Evolutionary conservation across 37 sponge, comb jelly and placozoan genomes (phyloP).

Genomic region (Chondrilla cf. caribensis): DNA sequence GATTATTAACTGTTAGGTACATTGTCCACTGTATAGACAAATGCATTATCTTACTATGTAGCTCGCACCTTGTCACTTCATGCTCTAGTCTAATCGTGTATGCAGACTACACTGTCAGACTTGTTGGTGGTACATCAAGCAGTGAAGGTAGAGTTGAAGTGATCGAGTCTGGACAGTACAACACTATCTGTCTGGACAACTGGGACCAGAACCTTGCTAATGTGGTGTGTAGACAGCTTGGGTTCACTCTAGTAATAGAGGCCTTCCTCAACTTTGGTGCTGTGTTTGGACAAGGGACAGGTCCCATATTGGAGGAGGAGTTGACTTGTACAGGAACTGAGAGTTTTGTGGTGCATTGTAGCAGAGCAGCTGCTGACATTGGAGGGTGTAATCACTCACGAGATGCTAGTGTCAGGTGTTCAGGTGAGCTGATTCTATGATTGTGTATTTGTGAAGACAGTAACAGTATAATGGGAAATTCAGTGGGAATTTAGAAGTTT

Average conservation of each 20-base stretch:
- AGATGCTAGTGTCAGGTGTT: constrained; percentile 11
- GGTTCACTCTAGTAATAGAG: constrained; percentile 6
- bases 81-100: too few species aligned
- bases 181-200: background rate
- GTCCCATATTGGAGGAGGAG: constrained; percentile 1
- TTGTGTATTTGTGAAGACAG: too few species aligned
- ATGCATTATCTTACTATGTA: too few species aligned
- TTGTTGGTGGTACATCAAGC: constrained; percentile 3
- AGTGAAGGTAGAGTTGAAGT: constrained; percentile 13
- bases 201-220: constrained; percentile 5
- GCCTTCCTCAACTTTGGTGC: background rate
- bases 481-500: too few species aligned
- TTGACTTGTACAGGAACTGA: background rate
- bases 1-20: too few species aligned
- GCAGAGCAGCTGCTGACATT: background rate
- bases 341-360: background rate
- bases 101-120: constrained; percentile 1
- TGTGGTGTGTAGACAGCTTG: constrained; percentile 21
- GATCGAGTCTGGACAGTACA: background rate
- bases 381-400: background rate
- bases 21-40: too few species aligned
- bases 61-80: too few species aligned
- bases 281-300: constrained; percentile 4
- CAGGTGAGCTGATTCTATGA: too few species aligned
- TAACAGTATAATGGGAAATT: too few species aligned